phyloP scores from a whole-genome alignment of 1,140 invertebrate genomes.

The Rhizoglyphus robini region DNA sequence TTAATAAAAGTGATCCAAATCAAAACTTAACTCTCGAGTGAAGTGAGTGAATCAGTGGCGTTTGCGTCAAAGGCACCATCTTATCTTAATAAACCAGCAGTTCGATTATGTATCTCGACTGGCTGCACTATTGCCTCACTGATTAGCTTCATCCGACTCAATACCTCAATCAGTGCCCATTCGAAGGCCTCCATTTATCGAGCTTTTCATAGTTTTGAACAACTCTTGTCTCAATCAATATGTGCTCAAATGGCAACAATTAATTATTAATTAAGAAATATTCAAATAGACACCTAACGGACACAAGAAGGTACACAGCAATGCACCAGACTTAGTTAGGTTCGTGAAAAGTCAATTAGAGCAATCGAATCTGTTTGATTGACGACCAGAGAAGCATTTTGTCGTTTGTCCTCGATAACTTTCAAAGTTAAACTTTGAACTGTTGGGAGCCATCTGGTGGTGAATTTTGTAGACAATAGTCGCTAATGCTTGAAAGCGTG shows the following conservation, averaged over 20 bases:
- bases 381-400: no score
- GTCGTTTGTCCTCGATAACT: no score
- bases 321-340: background rate
- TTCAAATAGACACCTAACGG: no score
- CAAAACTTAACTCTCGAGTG: background rate
- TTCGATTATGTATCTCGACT: no score
- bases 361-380: no score
- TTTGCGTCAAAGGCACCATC: background rate
- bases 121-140: no score
- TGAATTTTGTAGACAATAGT: no score
- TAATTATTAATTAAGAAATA: constrained; percentile 4
- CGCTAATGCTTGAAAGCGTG: no score
- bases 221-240: background rate
- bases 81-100: background rate
- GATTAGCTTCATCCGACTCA: no score
- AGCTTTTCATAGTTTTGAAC: background rate
- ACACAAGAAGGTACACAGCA: background rate
- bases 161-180: no score
- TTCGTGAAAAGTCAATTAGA: background rate
- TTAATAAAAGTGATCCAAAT: constrained; percentile 1
- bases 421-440: no score
- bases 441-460: no score
- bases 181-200: background rate
- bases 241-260: background rate
- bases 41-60: background rate